phyloP scores from a whole-genome alignment of 2,888 invertebrate species.

The Ctenicera cuprea region DNA sequence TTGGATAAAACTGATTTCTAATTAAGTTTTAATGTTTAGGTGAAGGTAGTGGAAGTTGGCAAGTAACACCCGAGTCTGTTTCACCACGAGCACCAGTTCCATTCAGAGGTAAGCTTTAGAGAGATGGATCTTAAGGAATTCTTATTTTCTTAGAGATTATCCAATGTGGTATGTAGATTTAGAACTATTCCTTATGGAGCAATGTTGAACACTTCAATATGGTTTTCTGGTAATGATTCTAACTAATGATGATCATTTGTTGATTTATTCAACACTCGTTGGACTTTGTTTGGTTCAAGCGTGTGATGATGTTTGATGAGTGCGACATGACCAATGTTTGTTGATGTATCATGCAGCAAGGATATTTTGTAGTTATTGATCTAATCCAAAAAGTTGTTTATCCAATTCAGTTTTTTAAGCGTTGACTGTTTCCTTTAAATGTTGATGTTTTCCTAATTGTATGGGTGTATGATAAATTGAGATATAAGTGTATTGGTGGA shows the following conservation, averaged over 20 bases:
- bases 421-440: background rate
- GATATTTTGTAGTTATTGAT: too few relatives aligned
- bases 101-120: constrained; percentile 50
- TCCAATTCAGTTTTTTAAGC: too few relatives aligned
- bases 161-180: background rate
- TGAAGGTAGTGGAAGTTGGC: constrained; percentile 50
- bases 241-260: too few relatives aligned
- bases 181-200: too few relatives aligned
- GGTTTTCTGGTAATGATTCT: too few relatives aligned
- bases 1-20: constrained; percentile 11
- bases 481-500: background rate
- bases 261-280: background rate
- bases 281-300: background rate
- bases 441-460: background rate
- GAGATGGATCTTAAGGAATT: background rate
- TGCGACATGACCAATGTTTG: too few relatives aligned
- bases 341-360: too few relatives aligned
- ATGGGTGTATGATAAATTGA: background rate
- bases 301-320: background rate
- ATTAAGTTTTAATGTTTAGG: constrained; percentile 46
- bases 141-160: too few relatives aligned
- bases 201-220: too few relatives aligned
- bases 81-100: constrained; percentile 47
- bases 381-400: too few relatives aligned
- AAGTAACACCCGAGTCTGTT: constrained; percentile 30